Evolutionary conservation across 2,113 vertebrate species (phyloP).

Genomic region (Brachionichthys hirsutus): DNA sequence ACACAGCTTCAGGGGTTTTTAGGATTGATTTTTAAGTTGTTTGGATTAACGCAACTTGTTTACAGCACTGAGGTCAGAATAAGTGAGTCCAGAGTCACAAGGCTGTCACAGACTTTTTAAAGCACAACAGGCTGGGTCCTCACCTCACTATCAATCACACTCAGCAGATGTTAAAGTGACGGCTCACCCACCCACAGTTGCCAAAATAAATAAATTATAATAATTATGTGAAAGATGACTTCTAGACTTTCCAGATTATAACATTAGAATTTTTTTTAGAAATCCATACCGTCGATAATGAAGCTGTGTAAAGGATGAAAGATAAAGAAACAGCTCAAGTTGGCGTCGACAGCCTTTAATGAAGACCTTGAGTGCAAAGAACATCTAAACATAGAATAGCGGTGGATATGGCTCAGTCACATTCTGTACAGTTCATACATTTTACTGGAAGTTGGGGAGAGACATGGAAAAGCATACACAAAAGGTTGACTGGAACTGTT

Average conservation of each 20-base stretch:
- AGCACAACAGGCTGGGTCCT: constrained; percentile 27
- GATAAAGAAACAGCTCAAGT: too few relatives aligned
- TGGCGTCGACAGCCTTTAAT: neutral
- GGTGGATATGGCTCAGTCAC: constrained; percentile 5
- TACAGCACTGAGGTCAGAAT: constrained; percentile 8
- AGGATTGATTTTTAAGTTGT: neutral
- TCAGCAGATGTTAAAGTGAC: constrained; percentile 28
- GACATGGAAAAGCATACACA: too few relatives aligned
- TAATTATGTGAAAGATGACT: constrained; percentile 30
- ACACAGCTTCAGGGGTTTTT: constrained; percentile 3
- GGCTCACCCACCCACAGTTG: constrained; percentile 8
- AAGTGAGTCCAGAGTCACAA: constrained; percentile 49
- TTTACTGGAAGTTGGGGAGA: too few relatives aligned
- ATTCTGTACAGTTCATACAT: neutral
- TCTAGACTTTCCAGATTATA: constrained; percentile 9
- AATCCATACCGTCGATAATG: too few relatives aligned
- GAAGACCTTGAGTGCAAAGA: neutral
- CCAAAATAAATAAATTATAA: constrained; percentile 21
- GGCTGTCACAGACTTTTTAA: constrained; percentile 33
- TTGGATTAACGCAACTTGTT: constrained; percentile 3
- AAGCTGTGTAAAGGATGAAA: neutral
- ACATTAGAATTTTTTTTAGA: neutral
- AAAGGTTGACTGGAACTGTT: neutral
- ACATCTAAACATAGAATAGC: constrained; percentile 16
- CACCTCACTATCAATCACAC: constrained; percentile 50